These are phyloP conservation scores for Subanguina moxae DNA, from an alignment of 1,140 invertebrate genomes.

Conservation along the genomic window DNA sequence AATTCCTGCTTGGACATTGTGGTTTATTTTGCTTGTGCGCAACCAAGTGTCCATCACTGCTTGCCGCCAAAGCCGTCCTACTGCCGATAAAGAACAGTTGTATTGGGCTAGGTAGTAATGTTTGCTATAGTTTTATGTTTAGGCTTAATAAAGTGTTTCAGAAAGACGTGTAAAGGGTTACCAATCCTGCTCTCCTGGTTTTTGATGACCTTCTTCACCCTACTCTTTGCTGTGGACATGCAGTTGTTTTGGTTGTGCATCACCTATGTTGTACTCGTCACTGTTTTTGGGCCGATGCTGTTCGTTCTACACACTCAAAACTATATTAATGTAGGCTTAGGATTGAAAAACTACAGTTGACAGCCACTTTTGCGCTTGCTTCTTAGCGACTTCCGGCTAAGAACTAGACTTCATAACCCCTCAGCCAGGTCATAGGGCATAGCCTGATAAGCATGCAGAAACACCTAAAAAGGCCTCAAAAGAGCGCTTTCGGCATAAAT, in stretches of 20 bases:
- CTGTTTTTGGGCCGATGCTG: constrained; percentile 30
- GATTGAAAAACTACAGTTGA: too few relatives aligned
- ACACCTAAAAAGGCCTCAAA: too few relatives aligned
- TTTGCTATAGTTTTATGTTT: neutral
- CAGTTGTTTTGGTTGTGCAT: constrained; percentile 27
- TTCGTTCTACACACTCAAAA: constrained; percentile 33
- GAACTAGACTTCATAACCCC: too few relatives aligned
- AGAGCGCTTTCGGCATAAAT: too few relatives aligned
- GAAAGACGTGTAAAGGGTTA: constrained; percentile 22
- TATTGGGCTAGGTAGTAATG: constrained; percentile 25
- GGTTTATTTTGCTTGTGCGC: constrained; percentile 26
- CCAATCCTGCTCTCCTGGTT: constrained; percentile 32
- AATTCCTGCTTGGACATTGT: constrained; percentile 27
- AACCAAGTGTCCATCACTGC: constrained; percentile 26
- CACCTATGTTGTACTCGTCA: constrained; percentile 20
- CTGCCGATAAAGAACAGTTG: constrained; percentile 23
- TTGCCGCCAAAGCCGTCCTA: constrained; percentile 18
- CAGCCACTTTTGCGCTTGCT: too few relatives aligned
- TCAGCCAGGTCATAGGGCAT: too few relatives aligned
- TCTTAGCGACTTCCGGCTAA: too few relatives aligned
- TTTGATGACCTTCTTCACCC: constrained; percentile 28
- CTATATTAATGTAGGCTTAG: constrained; percentile 8
- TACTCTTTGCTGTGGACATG: constrained; percentile 34
- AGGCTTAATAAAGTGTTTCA: neutral
- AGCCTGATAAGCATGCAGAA: too few relatives aligned